These are phyloP conservation scores for Theocolax elegans DNA, from an alignment of 1,140 invertebrate species.

Conservation along the genomic window DNA sequence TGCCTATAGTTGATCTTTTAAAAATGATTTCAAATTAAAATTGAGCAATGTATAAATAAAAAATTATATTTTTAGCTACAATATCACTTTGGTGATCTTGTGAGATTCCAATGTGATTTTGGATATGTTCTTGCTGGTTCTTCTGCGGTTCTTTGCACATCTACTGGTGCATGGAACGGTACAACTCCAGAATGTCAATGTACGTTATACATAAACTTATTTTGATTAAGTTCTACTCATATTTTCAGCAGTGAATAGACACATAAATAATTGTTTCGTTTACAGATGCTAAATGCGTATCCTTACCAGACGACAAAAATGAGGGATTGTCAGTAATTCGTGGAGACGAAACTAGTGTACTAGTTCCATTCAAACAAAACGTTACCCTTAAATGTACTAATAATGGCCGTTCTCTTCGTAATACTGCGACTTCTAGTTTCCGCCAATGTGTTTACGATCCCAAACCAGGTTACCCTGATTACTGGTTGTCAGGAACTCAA, in stretches of 20 bases:
- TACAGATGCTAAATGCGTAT: constrained; percentile 89
- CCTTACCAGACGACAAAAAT: constrained; percentile 87
- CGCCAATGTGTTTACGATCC: constrained; percentile 97
- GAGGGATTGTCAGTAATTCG: constrained; percentile 84
- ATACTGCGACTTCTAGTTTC: constrained; percentile 84
- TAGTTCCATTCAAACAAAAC: constrained; percentile 90
- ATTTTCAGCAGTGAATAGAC: background rate
- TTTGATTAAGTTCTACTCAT: background rate
- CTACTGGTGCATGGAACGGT: constrained; percentile 93
- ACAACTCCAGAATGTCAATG: constrained; percentile 92
- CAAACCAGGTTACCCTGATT: constrained; percentile 86
- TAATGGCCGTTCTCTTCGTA: constrained; percentile 80
- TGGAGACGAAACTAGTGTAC: constrained; percentile 80
- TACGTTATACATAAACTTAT: constrained; percentile 65
- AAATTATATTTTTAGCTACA: constrained; percentile 62
- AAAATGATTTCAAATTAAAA: too few species aligned
- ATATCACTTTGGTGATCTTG: constrained; percentile 91
- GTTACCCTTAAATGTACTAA: constrained; percentile 85
- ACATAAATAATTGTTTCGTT: background rate
- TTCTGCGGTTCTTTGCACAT: constrained; percentile 85
- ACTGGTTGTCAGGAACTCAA: constrained; percentile 89
- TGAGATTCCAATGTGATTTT: constrained; percentile 94
- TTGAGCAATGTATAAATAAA: too few species aligned
- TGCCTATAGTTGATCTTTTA: too few species aligned
- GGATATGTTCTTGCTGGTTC: constrained; percentile 92